Evolutionary conservation across 2,888 invertebrate genomes (phyloP), one percentile per base, ranked within the genome.

Genomic region (Colletes collaris): DNA sequence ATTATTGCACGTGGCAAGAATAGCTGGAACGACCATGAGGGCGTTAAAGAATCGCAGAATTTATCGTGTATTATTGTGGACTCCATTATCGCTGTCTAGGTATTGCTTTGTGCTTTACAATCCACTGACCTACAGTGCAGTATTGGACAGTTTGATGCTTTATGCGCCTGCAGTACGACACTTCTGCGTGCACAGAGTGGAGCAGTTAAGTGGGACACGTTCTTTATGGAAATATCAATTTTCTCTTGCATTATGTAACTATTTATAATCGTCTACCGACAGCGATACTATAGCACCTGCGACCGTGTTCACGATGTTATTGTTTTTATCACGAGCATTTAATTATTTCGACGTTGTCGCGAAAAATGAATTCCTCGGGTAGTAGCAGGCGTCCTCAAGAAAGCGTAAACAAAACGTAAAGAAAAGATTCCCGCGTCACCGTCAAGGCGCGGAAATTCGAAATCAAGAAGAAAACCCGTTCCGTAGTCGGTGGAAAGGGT

Each of bases 21-120:
- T 71, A 53, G 37, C 13, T 46, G 52, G 46, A 49, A 64, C 35
- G 59, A 70, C 4, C 46, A n/a, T 6, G 3, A 11, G 27, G 44
- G 40, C 10, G 44, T 68, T 40, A 67, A 69, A 40, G 37, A 56
- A 58, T 56, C 49, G 75, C 27, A 4, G 6, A 55, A 46, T 58
- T 69, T 63, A 69, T 58, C 8, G 44, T 27, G 27, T 13, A 11
- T 19, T 69, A 44, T 63, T 53, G 5, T 13, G 6, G 55, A 55
- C 64, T 37, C 46, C 13, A 46, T 64, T 64, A 50, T 68, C 56
- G 35, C 59, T 35, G 35, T 37, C 49, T 35, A 16, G 59, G 16
- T 40, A 68, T 49, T 68, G 59, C 68, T 50, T 59, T 10, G 37
- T 16, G 46, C 66, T 46, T 56, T 66, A 66, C 27, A 55, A 66